Evolutionary conservation across 1,140 invertebrate genomes (phyloP).

Genomic region (Battus philenor): DNA sequence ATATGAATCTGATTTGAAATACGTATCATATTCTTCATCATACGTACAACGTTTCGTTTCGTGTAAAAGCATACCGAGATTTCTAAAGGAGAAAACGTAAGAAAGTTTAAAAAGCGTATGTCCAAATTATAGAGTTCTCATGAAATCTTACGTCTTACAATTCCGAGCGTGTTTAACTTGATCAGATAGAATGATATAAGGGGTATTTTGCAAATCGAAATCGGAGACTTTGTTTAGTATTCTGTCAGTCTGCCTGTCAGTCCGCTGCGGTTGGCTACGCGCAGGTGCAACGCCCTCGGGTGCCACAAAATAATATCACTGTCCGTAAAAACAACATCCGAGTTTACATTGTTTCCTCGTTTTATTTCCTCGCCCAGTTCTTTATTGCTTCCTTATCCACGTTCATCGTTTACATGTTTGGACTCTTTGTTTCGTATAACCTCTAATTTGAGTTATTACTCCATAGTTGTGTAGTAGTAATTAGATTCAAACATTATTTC

Average conservation of each 20-base stretch:
- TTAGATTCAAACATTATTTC: too few relatives aligned
- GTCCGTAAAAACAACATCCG: not conserved
- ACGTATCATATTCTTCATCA: too few relatives aligned
- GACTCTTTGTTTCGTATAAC: not conserved
- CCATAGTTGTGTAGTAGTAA: too few relatives aligned
- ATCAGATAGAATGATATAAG: constrained; percentile 14
- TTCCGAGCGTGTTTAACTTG: constrained; percentile 11
- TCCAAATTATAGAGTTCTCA: constrained; percentile 6
- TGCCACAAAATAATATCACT: constrained; percentile 5
- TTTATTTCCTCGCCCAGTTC: not conserved
- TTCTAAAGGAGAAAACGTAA: constrained; percentile 14
- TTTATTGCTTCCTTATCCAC: constrained; percentile 7
- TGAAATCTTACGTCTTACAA: constrained; percentile 5
- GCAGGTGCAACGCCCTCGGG: constrained; percentile 1
- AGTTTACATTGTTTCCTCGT: constrained; percentile 1
- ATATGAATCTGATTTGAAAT: too few relatives aligned
- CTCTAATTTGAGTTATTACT: too few relatives aligned
- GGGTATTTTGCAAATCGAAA: constrained; percentile 15
- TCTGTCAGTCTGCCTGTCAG: constrained; percentile 4
- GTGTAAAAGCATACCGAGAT: too few relatives aligned
- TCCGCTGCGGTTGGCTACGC: constrained; percentile 8
- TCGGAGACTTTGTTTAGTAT: constrained; percentile 15
- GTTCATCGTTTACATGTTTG: not conserved
- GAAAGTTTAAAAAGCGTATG: constrained; percentile 1
- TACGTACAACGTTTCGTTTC: too few relatives aligned